Evolutionary conservation across 2,888 invertebrate genomes (phyloP).

Genomic region (Himalopsyche kuldschensis): DNA sequence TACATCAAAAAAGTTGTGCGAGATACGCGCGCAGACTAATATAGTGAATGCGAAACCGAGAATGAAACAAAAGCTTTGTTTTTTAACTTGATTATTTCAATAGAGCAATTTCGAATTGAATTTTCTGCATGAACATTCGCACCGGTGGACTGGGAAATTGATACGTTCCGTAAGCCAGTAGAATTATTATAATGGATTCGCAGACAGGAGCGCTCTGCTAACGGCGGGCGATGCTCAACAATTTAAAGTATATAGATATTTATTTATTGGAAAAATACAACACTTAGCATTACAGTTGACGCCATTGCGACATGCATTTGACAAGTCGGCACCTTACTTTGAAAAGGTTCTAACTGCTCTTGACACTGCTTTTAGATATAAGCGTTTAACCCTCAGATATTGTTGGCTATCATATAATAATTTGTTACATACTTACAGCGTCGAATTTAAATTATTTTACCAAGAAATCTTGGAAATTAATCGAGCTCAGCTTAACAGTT

Average conservation of each 20-base stretch:
- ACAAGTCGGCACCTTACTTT: too few species aligned
- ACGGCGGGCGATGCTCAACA: not conserved
- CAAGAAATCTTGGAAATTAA: too few species aligned
- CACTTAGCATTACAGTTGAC: too few species aligned
- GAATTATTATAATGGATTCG: not conserved
- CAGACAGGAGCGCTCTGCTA: not conserved
- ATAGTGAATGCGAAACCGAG: not conserved
- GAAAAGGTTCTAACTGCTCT: too few species aligned
- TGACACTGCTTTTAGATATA: too few species aligned
- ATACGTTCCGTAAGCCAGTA: not conserved
- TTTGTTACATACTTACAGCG: too few species aligned
- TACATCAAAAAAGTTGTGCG: not conserved
- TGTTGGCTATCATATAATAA: too few species aligned
- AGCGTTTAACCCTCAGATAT: too few species aligned
- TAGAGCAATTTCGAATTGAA: not conserved
- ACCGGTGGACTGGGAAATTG: not conserved
- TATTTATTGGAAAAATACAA: too few species aligned
- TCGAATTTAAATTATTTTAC: too few species aligned
- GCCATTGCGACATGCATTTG: too few species aligned
- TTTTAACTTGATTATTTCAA: not conserved
- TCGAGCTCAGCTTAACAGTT: too few species aligned
- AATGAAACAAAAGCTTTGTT: not conserved
- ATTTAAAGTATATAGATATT: not conserved
- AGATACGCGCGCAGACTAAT: not conserved
- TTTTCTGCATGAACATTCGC: not conserved